These are phyloP conservation scores for Ceryle rudis DNA, from an alignment of 2,797 vertebrate species.

Conservation along the genomic window DNA sequence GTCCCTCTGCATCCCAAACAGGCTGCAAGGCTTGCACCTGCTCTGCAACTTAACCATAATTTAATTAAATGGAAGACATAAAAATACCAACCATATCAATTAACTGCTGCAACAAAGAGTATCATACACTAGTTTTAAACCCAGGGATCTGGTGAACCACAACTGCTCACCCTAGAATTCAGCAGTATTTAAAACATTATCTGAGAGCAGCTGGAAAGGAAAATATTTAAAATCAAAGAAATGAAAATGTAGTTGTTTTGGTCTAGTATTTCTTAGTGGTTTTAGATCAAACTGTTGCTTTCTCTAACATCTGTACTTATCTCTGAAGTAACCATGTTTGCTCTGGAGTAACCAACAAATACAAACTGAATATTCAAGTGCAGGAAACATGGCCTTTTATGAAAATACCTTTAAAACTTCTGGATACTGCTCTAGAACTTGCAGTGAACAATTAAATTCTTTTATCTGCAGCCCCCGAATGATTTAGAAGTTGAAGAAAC, in stretches of 20 bases:
- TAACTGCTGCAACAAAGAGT: slow-evolving; percentile 1
- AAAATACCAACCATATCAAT: slow-evolving; percentile 32
- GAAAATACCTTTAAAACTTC: not conserved
- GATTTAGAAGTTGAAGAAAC: not conserved
- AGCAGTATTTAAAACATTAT: slow-evolving; percentile 17
- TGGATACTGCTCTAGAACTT: not conserved
- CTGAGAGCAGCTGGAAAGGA: not conserved
- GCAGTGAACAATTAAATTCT: not conserved
- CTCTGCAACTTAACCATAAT: not conserved
- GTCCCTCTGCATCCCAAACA: not conserved
- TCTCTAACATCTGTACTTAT: not conserved
- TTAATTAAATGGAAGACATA: slow-evolving; percentile 47
- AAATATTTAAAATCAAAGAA: not conserved
- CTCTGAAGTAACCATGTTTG: not conserved
- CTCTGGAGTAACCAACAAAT: not conserved
- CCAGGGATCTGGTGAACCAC: not conserved
- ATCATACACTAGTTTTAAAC: slow-evolving; percentile 13
- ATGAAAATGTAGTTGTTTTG: not conserved
- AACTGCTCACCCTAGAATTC: not conserved
- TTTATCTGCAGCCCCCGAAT: not conserved
- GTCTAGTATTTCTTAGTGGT: not conserved
- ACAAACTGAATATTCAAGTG: not conserved
- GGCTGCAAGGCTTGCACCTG: not conserved
- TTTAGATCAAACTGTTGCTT: not conserved
- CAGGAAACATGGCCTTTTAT: not conserved